Evolutionary conservation across 2,113 vertebrate genomes (phyloP).

Genomic region (Mirounga angustirostris): DNA sequence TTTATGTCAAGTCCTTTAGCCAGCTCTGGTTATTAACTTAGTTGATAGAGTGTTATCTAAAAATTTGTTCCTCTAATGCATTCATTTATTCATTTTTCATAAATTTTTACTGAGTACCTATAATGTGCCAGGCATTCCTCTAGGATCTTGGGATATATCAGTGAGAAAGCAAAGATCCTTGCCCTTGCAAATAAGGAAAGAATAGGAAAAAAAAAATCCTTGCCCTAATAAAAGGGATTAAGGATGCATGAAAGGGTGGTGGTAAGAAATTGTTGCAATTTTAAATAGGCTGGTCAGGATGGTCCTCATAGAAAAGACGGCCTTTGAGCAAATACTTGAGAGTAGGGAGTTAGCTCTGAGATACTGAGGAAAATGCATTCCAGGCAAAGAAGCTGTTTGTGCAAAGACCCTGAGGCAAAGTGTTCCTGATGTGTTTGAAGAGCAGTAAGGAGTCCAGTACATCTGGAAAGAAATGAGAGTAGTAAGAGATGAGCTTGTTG

Average conservation of each 20-base stretch:
- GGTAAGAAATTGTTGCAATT: not conserved
- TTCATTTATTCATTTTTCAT: not conserved
- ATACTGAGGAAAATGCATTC: not conserved
- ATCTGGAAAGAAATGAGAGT: not conserved
- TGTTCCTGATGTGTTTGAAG: not conserved
- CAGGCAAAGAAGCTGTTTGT: not conserved
- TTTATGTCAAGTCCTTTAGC: not conserved
- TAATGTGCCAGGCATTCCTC: not conserved
- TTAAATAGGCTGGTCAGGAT: not conserved
- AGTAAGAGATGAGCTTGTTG: not conserved
- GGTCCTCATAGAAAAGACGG: not conserved
- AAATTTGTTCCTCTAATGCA: not conserved
- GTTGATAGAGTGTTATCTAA: not conserved
- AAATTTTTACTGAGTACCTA: not conserved
- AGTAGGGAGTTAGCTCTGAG: not conserved
- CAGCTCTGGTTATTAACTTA: not conserved
- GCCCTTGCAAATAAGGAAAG: not conserved
- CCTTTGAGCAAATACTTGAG: not conserved
- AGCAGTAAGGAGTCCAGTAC: not conserved
- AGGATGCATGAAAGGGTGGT: rapidly evolving
- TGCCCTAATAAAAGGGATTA: not conserved
- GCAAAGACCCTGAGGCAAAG: not conserved
- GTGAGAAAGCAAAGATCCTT: not conserved
- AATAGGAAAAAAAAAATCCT: not conserved
- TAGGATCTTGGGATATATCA: not conserved